Base-by-base conservation (phyloP, 2,888 invertebrate genomes). In the Chymomyza caudatula region DNA sequence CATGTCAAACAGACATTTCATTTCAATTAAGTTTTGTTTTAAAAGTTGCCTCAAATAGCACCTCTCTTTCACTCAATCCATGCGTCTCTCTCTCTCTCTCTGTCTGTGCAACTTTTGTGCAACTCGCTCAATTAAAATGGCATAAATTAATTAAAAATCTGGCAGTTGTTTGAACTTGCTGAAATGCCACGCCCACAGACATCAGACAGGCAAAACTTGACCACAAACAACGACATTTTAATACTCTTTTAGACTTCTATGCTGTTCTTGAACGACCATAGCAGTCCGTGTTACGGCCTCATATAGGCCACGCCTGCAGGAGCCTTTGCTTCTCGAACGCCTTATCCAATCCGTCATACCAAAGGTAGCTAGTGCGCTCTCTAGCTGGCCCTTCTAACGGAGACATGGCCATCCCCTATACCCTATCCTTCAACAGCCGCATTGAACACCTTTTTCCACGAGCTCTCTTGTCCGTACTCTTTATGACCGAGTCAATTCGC, bases 1-100 rank as follows among this genome's bases (percentile, higher is more conserved):
- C 83, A 85, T 83, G 85, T 76, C 85, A 85, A 79, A 78, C 74
- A 74, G 69, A 72, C 83, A 85, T 85, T 83, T 81, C 79, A 85
- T 83, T 85, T 83, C 87, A 87, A 87, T 87, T 87, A 87, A 78
- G 74, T 78, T 84, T 67, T 73, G 73, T 69, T 37, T 37, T 11
- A 37, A 11, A 37, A 37, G 11, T 37, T 37, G 29, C 11, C 11
- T 11, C 29, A 37, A 11, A 56, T 56, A 53, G 19, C 13, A 6
- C 22, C 44, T 58, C 25, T 23, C 42, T 59, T 47, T 20, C n/a
- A 8, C 44, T 57, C 52, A 15, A 29, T 23, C 17, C 23, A 25
- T 43, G 42, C 20, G 11, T 51, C 17, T 58, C 44, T 22, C 23
- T 51, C 29, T 54, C 42, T n/a, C 42, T 56, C 43, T 22, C 23